Base-by-base conservation (phyloP, 2,888 invertebrate species). In the Caenorhabditis japonica region DNA sequence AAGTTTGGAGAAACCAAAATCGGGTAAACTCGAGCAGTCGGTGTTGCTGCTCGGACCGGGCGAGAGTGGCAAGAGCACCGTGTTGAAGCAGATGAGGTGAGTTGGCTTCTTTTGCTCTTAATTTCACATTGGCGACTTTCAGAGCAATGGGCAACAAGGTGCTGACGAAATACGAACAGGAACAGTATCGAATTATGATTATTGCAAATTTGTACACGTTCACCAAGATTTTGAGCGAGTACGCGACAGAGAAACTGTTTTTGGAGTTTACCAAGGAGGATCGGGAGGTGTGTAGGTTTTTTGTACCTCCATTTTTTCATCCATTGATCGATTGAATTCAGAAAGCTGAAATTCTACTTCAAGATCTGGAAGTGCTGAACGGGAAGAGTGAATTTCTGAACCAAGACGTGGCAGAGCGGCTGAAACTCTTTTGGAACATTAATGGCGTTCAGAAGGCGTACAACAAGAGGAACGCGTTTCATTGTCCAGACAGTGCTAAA, bases 11-110 rank as follows among this genome's bases (percentile, higher is more conserved):
- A 74, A 74, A 33, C 56, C 53, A 19, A 73, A 55, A 13, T 4
- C 38, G 23, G 30, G 19, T 7, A 4, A 23, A 19, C 46, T 73
- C 10, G 46, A 51, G 33, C 74, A 69, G 17, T 15, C 36, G 3
- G 56, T 71, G 2, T 34, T 75, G 5, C n/a, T 75, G 10, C 33
- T 71, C n/a, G 84, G 85, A 19, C 85, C 85, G 1, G 85, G 82
- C 21, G 84, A 85, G 58, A 82, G 82, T 53, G 85, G 85, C 46
- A 85, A 85, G 51, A 80, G 80, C 64, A 85, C 85, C 17, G 80
- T 81, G 39, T 55, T 84, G 17, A 85, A 83, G 53, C 83, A 84
- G 51, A 82, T 80, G 75, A 73, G 76, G 82, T 81, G 39, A 52
- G 77, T 76, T 55, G 38, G 8, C 19, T 1, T 33, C 2, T 19